phyloP scores from a whole-genome alignment of 2,888 invertebrate genomes.

The Tridacna gigas region DNA sequence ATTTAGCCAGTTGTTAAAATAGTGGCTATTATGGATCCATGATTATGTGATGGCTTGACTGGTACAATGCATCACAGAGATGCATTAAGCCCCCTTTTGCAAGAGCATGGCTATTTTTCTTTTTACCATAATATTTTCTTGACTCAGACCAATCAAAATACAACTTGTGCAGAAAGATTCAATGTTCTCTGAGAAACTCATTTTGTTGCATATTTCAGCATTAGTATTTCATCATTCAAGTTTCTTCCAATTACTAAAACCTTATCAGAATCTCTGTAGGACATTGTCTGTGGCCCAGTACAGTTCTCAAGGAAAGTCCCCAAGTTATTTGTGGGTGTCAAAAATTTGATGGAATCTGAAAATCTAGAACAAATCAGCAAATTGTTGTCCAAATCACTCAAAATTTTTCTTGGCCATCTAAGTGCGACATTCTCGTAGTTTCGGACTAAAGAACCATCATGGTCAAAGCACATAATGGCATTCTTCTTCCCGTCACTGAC shows the following conservation, averaged over 20 bases:
- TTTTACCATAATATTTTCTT: no score
- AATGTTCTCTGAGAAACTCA: no score
- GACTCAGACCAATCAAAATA: no score
- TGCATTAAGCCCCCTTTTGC: no score
- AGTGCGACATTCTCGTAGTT: neutral
- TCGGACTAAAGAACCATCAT: neutral
- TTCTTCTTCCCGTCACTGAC: conserved; percentile 17
- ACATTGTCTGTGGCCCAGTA: conserved; percentile 10
- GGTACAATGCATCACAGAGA: no score
- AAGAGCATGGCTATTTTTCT: no score
- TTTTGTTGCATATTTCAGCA: neutral
- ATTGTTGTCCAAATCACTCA: neutral
- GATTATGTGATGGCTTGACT: no score
- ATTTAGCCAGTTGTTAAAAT: no score
- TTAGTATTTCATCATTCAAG: conserved; percentile 1
- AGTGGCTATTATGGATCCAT: no score
- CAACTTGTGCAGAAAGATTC: no score
- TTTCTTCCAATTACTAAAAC: conserved; percentile 1
- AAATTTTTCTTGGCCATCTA: conserved; percentile 20
- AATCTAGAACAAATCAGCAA: conserved; percentile 12
- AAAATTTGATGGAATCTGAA: neutral
- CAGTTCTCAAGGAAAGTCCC: conserved; percentile 1
- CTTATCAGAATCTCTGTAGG: conserved; percentile 3
- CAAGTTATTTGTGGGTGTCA: neutral
- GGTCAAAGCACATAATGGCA: neutral